Base-by-base conservation (phyloP, 2,113 vertebrate species). In the Anser brachyrhynchus region DNA sequence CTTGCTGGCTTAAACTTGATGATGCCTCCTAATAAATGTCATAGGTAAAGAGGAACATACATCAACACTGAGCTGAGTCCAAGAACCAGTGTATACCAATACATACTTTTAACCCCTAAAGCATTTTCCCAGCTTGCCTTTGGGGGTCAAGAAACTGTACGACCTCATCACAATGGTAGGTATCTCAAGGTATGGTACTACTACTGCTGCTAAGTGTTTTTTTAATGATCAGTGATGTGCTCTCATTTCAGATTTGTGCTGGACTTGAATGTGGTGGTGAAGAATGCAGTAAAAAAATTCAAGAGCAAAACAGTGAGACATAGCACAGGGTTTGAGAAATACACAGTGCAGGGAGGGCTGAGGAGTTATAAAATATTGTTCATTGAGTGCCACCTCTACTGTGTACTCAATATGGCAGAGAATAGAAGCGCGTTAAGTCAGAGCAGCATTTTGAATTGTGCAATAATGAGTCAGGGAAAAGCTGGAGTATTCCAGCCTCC, bases 151-250 rank as follows among this genome's bases (percentile, higher is more conserved):
- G 64, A 41, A 85, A 4, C 33, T 46, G 62, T 33, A 33, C n/a
- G 61, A 33, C 29, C 19, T 91, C 54, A 33, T 33, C 28, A 14
- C 35, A 69, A 80, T 41, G 39, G 64, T 14, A 51, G 18, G 31
- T 39, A 31, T 26, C 66, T 75, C 0, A 0, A 76, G 58, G 25
- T 65, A 20, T 0, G 0, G 26, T 44, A 23, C 13, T 93, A 3
- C 28, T 65, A 4, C 58, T 57, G 31, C 37, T 55, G 31, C n/a
- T 70, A 54, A 0, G 0, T 11, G 33, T 75, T 35, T 75, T 75
- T 20, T 28, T 61, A 46, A 49, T 1, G 7, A 44, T 31, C 43
- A 61, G 39, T 28, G 19, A 35, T 51, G 46, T 78, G 37, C 65
- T 58, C 57, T 64, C 51, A 8, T 44, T 70, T 84, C 51, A 43